Conservation (phyloP, 1,140 invertebrate genomes). For the Chironomus tepperi region DNA sequence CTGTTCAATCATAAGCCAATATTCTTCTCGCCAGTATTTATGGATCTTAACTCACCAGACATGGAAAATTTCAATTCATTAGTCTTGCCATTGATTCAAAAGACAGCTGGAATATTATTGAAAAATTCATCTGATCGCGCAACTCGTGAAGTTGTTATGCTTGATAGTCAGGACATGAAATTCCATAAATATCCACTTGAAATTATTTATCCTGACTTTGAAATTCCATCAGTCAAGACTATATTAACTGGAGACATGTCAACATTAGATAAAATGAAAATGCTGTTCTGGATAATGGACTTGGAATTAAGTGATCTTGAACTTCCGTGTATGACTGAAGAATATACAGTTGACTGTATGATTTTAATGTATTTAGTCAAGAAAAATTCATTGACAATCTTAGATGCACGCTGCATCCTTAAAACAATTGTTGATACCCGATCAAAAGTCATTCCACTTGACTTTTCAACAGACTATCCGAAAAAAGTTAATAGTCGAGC, state of each 20-base stretch:
- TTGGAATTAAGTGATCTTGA: neutral
- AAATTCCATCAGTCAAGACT: neutral
- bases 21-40: neutral
- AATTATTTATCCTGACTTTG: conserved; percentile 3
- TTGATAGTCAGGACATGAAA: neutral
- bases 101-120: neutral
- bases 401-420: neutral
- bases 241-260: neutral
- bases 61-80: neutral
- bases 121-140: neutral
- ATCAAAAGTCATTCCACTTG: neutral
- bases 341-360: neutral
- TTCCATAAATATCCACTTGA: neutral
- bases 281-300: neutral
- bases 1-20: neutral
- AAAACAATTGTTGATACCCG: neutral
- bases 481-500: neutral
- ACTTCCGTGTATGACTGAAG: neutral
- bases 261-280: neutral
- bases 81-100: neutral
- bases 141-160: neutral
- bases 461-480: neutral
- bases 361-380: neutral
- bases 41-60: neutral
- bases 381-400: neutral